These are phyloP conservation scores for Neostethus bicornis DNA, from an alignment of 2,797 vertebrate genomes.

Conservation along the genomic window DNA sequence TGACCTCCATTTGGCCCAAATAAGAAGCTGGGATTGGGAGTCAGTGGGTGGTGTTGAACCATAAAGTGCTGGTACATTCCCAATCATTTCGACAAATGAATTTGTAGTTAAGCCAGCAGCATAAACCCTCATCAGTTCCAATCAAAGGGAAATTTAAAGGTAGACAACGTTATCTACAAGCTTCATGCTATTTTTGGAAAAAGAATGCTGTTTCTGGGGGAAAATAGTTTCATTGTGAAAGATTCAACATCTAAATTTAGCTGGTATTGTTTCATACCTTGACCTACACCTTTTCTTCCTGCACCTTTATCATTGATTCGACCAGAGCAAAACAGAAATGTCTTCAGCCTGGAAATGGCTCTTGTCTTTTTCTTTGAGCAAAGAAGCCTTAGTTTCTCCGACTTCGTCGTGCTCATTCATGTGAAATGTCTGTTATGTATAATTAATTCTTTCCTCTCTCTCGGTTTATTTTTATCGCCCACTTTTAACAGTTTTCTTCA, in stretches of 20 bases:
- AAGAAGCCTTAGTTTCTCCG: conserved; percentile 57
- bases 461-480: conserved; percentile 80
- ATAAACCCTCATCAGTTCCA: conserved; percentile 61
- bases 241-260: conserved; percentile 45
- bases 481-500: conserved; percentile 80
- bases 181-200: conserved; percentile 29
- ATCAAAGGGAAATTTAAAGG: conserved; percentile 57
- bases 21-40: conserved; percentile 62
- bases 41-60: conserved; percentile 57
- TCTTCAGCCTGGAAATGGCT: conserved; percentile 47
- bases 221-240: conserved; percentile 15
- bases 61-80: conserved; percentile 57
- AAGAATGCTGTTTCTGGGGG: conserved; percentile 20
- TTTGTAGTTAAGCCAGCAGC: conserved; percentile 51
- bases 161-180: conserved; percentile 34
- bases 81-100: conserved; percentile 55
- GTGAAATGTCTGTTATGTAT: conserved; percentile 79
- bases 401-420: conserved; percentile 68
- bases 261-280: conserved; percentile 46
- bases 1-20: conserved; percentile 74
- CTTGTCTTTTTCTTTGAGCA: conserved; percentile 41
- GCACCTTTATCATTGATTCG: conserved; percentile 44
- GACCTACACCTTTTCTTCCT: conserved; percentile 47
- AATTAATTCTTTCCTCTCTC: conserved; percentile 80
- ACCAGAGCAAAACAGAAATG: conserved; percentile 43